A percentile compares a stretch with the other conserved stretches of the same genome.
These are phyloP conservation scores for Cephus runcator DNA, from an alignment of 2,888 invertebrate species.

Conservation along the genomic window DNA sequence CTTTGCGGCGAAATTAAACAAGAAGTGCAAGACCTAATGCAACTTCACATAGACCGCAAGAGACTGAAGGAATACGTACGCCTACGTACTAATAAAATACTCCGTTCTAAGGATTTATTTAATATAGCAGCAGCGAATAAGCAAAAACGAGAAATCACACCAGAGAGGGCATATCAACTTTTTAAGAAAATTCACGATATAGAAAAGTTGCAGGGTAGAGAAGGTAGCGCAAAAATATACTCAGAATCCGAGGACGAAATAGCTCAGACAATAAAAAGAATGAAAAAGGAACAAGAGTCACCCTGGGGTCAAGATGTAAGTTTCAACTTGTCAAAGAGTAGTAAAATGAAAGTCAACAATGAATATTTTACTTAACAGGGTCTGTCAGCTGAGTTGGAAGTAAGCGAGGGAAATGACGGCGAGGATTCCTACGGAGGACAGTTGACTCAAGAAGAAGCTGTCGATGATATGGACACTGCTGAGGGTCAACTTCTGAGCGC, in stretches of 20 bases:
- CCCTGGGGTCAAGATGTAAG: constrained; percentile 58
- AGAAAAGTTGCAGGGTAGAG: constrained; percentile 50
- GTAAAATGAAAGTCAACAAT: neutral
- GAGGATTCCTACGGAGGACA: constrained; percentile 54
- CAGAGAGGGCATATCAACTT: constrained; percentile 55
- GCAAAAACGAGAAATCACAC: constrained; percentile 53
- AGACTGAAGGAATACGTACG: constrained; percentile 60
- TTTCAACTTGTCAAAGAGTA: neutral
- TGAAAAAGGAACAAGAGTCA: constrained; percentile 54
- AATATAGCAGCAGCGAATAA: constrained; percentile 62
- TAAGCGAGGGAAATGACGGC: constrained; percentile 53
- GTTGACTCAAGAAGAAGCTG: constrained; percentile 51
- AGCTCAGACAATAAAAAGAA: constrained; percentile 51
- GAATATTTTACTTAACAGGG: constrained; percentile 33
- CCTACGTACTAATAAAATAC: constrained; percentile 55
- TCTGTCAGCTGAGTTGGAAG: constrained; percentile 51
- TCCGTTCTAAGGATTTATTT: constrained; percentile 61
- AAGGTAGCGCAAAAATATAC: constrained; percentile 41
- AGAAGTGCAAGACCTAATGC: constrained; percentile 60
- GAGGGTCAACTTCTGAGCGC: constrained; percentile 48
- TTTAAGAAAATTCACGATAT: constrained; percentile 58
- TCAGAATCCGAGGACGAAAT: constrained; percentile 58
- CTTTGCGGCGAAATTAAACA: constrained; percentile 59
- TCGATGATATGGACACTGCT: constrained; percentile 47
- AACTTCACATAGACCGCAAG: constrained; percentile 59